Evolutionary conservation across 2,113 vertebrate species (phyloP).

Genomic region (Brachyhypopomus occidentalis): DNA sequence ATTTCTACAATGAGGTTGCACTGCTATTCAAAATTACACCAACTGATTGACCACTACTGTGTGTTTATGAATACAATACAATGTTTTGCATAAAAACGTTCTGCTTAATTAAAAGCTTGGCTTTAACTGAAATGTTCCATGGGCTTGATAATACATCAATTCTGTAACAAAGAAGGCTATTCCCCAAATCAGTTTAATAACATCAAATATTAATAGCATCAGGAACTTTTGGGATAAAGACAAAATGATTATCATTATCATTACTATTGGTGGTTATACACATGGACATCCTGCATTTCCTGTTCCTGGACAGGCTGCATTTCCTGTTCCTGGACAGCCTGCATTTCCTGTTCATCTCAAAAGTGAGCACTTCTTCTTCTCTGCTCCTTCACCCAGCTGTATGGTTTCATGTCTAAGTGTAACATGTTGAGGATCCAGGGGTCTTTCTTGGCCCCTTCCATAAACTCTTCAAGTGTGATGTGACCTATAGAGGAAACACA

Average conservation of each 20-base stretch:
- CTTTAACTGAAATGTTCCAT: not conserved
- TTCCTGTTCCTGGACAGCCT: not conserved
- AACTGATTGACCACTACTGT: not conserved
- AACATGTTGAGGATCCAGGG: conserved; percentile 75
- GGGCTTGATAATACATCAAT: not conserved
- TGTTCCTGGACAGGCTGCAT: not conserved
- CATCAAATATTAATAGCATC: not conserved
- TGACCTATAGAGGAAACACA: conserved; percentile 57
- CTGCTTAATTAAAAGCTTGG: not conserved
- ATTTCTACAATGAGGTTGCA: not conserved
- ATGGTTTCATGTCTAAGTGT: conserved; percentile 73
- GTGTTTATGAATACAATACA: not conserved
- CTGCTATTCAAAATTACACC: not conserved
- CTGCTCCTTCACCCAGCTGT: conserved; percentile 71
- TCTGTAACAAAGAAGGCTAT: not conserved
- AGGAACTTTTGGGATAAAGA: not conserved
- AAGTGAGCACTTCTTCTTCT: conserved; percentile 70
- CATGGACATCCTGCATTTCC: too few species aligned
- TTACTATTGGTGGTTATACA: not conserved
- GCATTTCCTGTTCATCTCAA: conserved; percentile 45
- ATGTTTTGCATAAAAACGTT: too few species aligned
- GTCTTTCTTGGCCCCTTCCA: conserved; percentile 70
- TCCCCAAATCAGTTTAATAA: conserved; percentile 30
- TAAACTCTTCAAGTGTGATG: conserved; percentile 72
- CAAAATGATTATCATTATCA: not conserved